These are phyloP conservation scores for Phocoena phocoena DNA, from an alignment of 2,113 vertebrate genomes.

Conservation along the genomic window DNA sequence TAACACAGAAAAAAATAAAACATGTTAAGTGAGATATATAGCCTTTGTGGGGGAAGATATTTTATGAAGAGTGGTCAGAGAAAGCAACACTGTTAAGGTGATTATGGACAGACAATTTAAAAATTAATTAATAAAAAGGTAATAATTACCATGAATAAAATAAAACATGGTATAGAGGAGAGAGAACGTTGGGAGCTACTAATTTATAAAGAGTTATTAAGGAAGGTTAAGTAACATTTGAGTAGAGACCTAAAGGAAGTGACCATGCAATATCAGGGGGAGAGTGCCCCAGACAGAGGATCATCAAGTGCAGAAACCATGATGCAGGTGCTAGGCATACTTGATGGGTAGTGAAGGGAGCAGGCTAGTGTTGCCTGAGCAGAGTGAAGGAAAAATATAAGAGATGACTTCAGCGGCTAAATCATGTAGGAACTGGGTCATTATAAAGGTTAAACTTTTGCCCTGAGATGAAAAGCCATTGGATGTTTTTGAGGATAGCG, in stretches of 20 bases:
- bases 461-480: background rate
- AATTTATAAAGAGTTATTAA: background rate
- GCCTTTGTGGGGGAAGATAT: background rate
- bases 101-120: background rate
- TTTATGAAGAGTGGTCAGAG: background rate
- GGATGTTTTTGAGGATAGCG: background rate
- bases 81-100: background rate
- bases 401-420: background rate
- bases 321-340: too few relatives aligned
- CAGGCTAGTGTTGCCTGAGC: background rate
- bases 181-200: background rate
- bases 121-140: slow-evolving; percentile 14
- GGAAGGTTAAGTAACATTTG: background rate
- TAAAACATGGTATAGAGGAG: background rate
- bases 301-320: background rate
- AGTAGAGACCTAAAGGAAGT: background rate
- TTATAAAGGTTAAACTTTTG: background rate
- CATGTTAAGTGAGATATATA: background rate
- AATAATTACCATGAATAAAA: slow-evolving; percentile 5
- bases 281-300: background rate
- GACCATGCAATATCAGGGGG: background rate
- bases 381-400: background rate
- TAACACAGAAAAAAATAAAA: background rate
- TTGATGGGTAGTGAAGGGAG: background rate
- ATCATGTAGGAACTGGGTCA: background rate